Percentiles rank a stretch among this genome's conserved stretches.
Evolutionary conservation across 2,797 vertebrate genomes (phyloP).

Genomic region (Hafferia zeledoni): DNA sequence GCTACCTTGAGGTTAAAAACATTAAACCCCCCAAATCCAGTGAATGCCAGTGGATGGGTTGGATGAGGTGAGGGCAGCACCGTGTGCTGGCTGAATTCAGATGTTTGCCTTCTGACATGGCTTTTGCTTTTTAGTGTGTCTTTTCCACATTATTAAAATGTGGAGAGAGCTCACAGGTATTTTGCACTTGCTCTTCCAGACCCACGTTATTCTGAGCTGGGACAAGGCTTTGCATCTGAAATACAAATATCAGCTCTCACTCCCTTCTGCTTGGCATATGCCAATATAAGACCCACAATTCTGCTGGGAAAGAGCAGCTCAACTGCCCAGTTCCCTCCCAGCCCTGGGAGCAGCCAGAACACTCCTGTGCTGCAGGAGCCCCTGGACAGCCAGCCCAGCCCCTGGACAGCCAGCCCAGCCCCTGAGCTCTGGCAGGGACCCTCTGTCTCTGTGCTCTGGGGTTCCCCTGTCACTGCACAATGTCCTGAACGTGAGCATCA

Average conservation of each 20-base stretch:
- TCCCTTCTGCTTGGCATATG: not conserved
- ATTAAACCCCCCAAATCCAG: not conserved
- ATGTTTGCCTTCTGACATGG: not conserved
- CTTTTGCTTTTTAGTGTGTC: not conserved
- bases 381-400: not conserved
- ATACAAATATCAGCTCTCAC: not conserved
- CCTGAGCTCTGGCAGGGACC: not conserved
- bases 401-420: not conserved
- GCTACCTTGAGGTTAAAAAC: not conserved
- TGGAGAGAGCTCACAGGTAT: not conserved
- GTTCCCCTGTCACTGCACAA: not conserved
- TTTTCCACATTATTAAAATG: not conserved
- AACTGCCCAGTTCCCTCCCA: not conserved
- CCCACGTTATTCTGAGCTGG: not conserved
- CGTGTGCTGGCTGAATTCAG: not conserved
- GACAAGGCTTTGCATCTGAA: not conserved
- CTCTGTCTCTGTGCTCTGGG: accelerated
- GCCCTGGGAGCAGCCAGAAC: not conserved
- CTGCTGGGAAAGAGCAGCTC: not conserved
- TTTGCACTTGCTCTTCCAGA: not conserved
- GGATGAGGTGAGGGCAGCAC: not conserved
- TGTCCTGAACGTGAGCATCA: not conserved
- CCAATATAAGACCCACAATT: not conserved
- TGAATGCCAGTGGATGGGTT: not conserved
- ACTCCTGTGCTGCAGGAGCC: not conserved